Percentiles rank a stretch among this genome's conserved stretches.
Conservation (phyloP, 1,140 invertebrate species). For the Drosophila trapezifrons region DNA sequence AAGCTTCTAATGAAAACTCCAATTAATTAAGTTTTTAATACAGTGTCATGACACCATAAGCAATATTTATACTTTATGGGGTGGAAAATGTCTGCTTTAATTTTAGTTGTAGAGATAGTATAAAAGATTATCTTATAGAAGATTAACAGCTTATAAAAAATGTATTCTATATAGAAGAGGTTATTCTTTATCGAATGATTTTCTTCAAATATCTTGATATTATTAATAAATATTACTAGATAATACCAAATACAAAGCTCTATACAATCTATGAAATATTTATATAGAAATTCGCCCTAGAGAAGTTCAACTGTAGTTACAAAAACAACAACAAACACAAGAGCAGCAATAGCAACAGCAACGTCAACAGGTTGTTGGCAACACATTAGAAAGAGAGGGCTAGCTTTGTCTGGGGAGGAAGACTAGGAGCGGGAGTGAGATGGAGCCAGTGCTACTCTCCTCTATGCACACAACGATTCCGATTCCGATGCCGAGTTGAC, state of each 20-base stretch:
- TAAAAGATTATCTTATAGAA: no score
- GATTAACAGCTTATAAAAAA: no score
- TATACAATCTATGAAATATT: neutral
- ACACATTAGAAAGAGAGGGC: slow-evolving; percentile 12
- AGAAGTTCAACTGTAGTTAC: slow-evolving; percentile 12
- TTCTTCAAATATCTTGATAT: no score
- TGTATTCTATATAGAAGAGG: no score
- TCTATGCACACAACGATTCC: slow-evolving; percentile 34
- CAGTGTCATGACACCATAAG: no score
- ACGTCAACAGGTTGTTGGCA: slow-evolving; percentile 39
- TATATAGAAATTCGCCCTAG: neutral
- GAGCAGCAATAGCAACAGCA: slow-evolving; percentile 8
- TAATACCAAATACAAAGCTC: neutral
- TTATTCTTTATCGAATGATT: no score
- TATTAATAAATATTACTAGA: no score
- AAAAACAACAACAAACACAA: slow-evolving; percentile 6
- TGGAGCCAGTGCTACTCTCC: slow-evolving; percentile 36
- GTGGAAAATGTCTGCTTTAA: no score
- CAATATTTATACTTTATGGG: no score
- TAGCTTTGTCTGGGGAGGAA: slow-evolving; percentile 9
- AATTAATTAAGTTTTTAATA: no score
- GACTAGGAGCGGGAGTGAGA: slow-evolving; percentile 36
- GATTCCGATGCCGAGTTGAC: slow-evolving; percentile 46
- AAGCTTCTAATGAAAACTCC: no score
- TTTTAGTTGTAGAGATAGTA: no score